Evolutionary conservation across 2,113 vertebrate species (phyloP).

Genomic region (Cottus gobio): DNA sequence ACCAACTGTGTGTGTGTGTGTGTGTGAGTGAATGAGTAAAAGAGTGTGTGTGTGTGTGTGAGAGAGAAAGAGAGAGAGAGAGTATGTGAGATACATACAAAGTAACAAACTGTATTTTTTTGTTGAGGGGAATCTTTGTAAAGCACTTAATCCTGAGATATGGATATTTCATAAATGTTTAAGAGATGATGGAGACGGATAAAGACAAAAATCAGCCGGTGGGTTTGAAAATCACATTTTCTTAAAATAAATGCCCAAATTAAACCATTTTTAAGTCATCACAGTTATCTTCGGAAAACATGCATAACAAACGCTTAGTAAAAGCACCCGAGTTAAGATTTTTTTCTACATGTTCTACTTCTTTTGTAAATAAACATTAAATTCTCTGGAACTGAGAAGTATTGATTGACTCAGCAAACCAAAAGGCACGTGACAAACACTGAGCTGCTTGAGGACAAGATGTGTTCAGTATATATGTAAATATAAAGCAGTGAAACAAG

Average conservation of each 20-base stretch:
- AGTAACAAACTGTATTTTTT: neutral
- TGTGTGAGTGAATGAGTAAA: neutral
- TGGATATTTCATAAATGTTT: neutral
- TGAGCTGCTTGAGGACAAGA: neutral
- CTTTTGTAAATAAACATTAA: no score
- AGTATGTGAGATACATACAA: constrained; percentile 10
- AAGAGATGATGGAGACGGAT: neutral
- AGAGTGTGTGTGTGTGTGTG: constrained; percentile 2
- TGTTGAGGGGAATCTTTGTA: neutral
- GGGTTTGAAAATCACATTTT: neutral
- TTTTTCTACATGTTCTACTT: no score
- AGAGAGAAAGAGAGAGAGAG: no score
- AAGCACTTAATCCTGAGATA: neutral
- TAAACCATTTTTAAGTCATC: no score
- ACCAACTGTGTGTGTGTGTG: constrained; percentile 16
- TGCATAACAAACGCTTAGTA: neutral
- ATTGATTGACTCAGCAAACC: no score
- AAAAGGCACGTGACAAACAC: neutral
- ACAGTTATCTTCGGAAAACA: neutral
- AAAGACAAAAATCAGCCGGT: neutral
- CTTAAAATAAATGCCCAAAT: neutral
- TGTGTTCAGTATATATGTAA: neutral
- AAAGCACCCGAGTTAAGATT: neutral
- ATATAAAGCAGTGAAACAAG: no score
- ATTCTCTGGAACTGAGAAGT: neutral